These are phyloP conservation scores for Phyllotreta cruciferae DNA, from an alignment of 2,888 invertebrate genomes.

Conservation along the genomic window DNA sequence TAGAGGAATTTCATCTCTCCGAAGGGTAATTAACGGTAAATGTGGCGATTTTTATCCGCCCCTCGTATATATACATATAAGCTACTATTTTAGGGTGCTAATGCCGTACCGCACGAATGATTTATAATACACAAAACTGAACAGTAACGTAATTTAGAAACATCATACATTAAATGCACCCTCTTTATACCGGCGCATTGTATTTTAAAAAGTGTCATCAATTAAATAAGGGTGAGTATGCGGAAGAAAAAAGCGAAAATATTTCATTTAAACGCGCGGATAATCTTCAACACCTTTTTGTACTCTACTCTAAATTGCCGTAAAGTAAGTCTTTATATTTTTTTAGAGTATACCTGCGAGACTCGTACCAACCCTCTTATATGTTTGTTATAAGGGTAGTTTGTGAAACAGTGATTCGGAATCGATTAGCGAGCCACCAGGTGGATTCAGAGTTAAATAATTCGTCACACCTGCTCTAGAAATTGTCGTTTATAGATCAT, in stretches of 20 bases:
- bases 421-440: slow-evolving; percentile 10
- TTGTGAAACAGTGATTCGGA: slow-evolving; percentile 11
- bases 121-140: background rate
- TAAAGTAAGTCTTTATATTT: background rate
- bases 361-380: too few relatives aligned
- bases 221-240: slow-evolving; percentile 1
- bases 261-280: background rate
- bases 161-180: background rate
- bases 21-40: too few relatives aligned
- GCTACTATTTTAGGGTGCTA: background rate
- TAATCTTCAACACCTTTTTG: slow-evolving; percentile 6
- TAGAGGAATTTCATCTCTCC: too few relatives aligned
- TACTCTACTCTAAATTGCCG: too few relatives aligned
- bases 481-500: slow-evolving; percentile 25
- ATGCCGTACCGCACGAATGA: background rate
- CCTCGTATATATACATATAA: too few relatives aligned
- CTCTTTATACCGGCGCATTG: background rate
- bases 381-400: too few relatives aligned
- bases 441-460: slow-evolving; percentile 9
- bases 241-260: background rate
- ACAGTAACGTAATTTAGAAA: background rate
- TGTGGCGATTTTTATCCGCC: too few relatives aligned
- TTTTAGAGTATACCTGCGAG: slow-evolving; percentile 4
- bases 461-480: slow-evolving; percentile 21
- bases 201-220: slow-evolving; percentile 6